Conservation (phyloP, 2,888 invertebrate genomes). For the Leptinotarsa tumamoca region DNA sequence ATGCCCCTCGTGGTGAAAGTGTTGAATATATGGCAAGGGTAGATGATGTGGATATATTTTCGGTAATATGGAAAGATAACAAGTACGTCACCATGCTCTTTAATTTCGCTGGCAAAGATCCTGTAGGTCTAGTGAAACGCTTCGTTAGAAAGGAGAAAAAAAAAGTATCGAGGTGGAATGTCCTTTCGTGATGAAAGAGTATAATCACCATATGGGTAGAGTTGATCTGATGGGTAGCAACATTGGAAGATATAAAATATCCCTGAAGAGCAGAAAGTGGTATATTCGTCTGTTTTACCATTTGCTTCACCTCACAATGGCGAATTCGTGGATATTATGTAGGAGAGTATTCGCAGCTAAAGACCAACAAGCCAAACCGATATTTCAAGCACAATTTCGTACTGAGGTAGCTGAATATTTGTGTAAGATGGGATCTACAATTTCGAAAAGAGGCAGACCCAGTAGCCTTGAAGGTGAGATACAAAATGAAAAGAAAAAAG, state of each 20-base stretch:
- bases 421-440: not conserved
- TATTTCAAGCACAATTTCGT: not conserved
- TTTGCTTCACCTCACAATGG: not conserved
- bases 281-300: conserved; percentile 13
- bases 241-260: too few relatives aligned
- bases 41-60: not conserved
- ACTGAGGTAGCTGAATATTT: not conserved
- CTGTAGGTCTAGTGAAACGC: not conserved
- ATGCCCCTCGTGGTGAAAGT: not conserved
- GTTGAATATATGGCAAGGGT: conserved; percentile 7
- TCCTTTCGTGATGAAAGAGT: not conserved
- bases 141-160: not conserved
- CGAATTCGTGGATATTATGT: conserved; percentile 13
- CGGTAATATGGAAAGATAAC: conserved; percentile 19
- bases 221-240: not conserved
- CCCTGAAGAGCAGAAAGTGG: conserved; percentile 4
- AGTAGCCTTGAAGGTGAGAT: not conserved
- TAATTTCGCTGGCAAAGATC: not conserved
- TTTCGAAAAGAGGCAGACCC: not conserved
- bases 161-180: not conserved
- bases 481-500: not conserved
- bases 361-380: conserved; percentile 2
- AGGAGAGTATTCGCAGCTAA: not conserved
- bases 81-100: conserved; percentile 3
- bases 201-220: conserved; percentile 6